Base-by-base conservation (phyloP, 2,797 vertebrate genomes). In the Onychomys torridus region DNA sequence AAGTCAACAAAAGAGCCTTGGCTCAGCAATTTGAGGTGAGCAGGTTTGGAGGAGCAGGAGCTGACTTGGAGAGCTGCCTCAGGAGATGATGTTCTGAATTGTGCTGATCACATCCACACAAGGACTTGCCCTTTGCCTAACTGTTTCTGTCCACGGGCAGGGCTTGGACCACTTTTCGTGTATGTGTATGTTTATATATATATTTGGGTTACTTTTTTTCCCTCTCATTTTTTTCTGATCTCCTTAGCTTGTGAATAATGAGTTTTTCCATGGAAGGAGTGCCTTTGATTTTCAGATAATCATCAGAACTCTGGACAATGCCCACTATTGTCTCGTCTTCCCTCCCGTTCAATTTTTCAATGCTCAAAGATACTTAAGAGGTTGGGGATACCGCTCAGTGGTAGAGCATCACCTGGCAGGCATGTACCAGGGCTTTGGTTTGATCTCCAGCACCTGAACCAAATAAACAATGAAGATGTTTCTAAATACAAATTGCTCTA, bases 171-270 rank as follows among this genome's bases (percentile, higher is more conserved):
- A 0, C 37, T 27, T 91, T 91, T 92, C 46, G 94, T 89, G 57
- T 86, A 6, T 17, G 55, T 84, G 79, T 84, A 69, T 46, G 46
- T 46, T 5, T 55, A 17, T 55, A 17, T 55, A 63, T 73, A 21
- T 81, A 43, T 85, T 77, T 55, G 5, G 2, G 21, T 89, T 92
- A 4, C 71, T 73, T 59, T 16, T 90, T 91, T 90, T 85, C 55
- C 25, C 17, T 49, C 81, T 92, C 52, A 93, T 82, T 63, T 49
- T 46, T 90, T 65, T 4, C 34, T 87, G 16, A 12, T 14, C 29
- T 61, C 11, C 11, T 97, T 93, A 95, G 37, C 52, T 87, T 91
- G 43, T n/a, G 29, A 43, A 17, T n/a, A 94, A 90, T 90, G 65
- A 85, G 34, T 27, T 25, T 94, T 97, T 85, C 79, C 37, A 69